These are phyloP conservation scores for Oreochromis tanganicae DNA, from an alignment of 2,113 vertebrate genomes.

Conservation along the genomic window DNA sequence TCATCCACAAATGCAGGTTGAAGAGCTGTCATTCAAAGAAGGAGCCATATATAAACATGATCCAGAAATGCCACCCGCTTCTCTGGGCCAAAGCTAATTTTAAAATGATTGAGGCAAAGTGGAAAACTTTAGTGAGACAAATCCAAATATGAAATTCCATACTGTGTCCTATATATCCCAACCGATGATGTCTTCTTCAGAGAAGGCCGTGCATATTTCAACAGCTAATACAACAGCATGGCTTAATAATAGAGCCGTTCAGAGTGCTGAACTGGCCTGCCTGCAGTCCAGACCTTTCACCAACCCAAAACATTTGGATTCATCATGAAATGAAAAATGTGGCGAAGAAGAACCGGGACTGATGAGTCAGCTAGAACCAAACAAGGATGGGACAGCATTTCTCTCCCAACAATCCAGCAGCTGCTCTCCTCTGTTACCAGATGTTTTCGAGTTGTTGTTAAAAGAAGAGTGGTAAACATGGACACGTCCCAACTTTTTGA, in stretches of 20 bases:
- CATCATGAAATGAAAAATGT: neutral
- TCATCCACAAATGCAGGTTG: neutral
- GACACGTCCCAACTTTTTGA: neutral
- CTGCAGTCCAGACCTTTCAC: neutral
- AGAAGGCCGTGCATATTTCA: neutral
- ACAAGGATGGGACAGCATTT: fast-evolving
- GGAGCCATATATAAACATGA: neutral
- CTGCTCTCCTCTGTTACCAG: neutral
- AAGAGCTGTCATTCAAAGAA: neutral
- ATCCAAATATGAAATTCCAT: neutral
- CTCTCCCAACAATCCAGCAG: neutral
- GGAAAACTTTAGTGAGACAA: neutral
- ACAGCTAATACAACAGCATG: neutral
- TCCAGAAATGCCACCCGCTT: neutral
- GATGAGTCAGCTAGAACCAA: neutral
- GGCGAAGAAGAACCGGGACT: fast-evolving
- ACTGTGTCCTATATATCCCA: neutral
- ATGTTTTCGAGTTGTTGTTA: fast-evolving
- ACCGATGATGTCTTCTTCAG: neutral
- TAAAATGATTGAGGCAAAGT: neutral
- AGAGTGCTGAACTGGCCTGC: neutral
- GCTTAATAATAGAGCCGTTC: neutral
- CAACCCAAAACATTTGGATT: neutral
- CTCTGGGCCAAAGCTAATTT: neutral
- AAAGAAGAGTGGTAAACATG: neutral